phyloP scores from a whole-genome alignment of 2,888 invertebrate species.

The Leptura quadrifasciata region DNA sequence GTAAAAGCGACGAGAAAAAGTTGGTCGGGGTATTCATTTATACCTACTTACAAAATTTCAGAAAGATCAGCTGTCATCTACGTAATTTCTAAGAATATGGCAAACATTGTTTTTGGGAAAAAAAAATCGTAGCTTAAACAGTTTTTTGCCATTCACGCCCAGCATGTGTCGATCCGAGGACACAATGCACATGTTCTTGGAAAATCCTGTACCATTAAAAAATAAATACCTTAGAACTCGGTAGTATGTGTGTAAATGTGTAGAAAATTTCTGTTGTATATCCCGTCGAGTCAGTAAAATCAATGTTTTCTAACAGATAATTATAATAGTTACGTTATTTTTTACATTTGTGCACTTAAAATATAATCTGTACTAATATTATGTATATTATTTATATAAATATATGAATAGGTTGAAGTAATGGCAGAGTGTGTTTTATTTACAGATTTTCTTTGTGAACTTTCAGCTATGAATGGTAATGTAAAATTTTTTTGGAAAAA shows the following conservation, averaged over 20 bases:
- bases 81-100: too few relatives aligned
- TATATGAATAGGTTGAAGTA: conserved; percentile 65
- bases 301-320: conserved; percentile 54
- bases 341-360: conserved; percentile 63
- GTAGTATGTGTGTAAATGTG: conserved; percentile 59
- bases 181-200: not conserved
- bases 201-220: conserved; percentile 37
- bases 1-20: too few relatives aligned
- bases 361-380: conserved; percentile 64
- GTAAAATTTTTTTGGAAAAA: too few relatives aligned
- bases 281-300: conserved; percentile 44
- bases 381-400: conserved; percentile 68
- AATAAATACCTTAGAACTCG: conserved; percentile 49
- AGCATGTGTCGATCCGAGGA: too few relatives aligned
- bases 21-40: too few relatives aligned
- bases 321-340: conserved; percentile 55
- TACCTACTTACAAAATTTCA: too few relatives aligned
- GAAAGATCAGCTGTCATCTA: too few relatives aligned
- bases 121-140: too few relatives aligned
- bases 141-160: too few relatives aligned
- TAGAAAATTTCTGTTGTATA: conserved; percentile 56
- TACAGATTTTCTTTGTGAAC: too few relatives aligned
- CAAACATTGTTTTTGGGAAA: too few relatives aligned
- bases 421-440: conserved; percentile 37
- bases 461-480: too few relatives aligned